Percentiles rank a stretch among this genome's conserved stretches.
Conservation (phyloP, 2,888 invertebrate species). For the Acrocera orbiculus region DNA sequence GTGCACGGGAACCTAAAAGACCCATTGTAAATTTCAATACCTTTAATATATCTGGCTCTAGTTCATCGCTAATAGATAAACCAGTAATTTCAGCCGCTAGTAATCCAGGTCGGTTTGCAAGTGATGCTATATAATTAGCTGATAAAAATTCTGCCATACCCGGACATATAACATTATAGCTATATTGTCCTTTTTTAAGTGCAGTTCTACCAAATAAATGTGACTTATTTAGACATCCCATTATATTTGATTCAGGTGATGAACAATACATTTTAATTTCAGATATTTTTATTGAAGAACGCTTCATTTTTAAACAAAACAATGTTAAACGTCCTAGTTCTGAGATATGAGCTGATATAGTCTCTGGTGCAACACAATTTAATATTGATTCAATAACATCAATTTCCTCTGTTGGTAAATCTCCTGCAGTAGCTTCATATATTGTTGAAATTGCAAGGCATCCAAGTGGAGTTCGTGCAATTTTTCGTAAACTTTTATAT, state of each 20-base stretch:
- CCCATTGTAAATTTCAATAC: conserved; percentile 35
- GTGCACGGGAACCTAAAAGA: conserved; percentile 33
- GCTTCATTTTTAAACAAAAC: conserved; percentile 32
- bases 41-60: conserved; percentile 29
- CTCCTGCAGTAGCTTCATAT: conserved; percentile 32
- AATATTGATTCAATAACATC: conserved; percentile 26
- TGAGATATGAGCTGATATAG: conserved; percentile 23
- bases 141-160: conserved; percentile 37
- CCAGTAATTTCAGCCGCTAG: conserved; percentile 33
- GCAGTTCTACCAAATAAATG: conserved; percentile 29
- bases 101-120: conserved; percentile 34
- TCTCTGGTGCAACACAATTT: conserved; percentile 24
- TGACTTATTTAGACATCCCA: conserved; percentile 33
- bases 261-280: conserved; percentile 34
- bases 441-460: conserved; percentile 36
- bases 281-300: conserved; percentile 33
- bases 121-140: conserved; percentile 37
- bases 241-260: conserved; percentile 26
- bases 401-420: conserved; percentile 25
- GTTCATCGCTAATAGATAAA: conserved; percentile 24
- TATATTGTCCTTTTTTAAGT: conserved; percentile 28
- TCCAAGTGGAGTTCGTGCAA: conserved; percentile 36
- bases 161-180: conserved; percentile 34
- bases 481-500: conserved; percentile 27
- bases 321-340: conserved; percentile 36